These are phyloP conservation scores for Xylocampa areola DNA, from an alignment of 2,888 invertebrate species.

Conservation along the genomic window DNA sequence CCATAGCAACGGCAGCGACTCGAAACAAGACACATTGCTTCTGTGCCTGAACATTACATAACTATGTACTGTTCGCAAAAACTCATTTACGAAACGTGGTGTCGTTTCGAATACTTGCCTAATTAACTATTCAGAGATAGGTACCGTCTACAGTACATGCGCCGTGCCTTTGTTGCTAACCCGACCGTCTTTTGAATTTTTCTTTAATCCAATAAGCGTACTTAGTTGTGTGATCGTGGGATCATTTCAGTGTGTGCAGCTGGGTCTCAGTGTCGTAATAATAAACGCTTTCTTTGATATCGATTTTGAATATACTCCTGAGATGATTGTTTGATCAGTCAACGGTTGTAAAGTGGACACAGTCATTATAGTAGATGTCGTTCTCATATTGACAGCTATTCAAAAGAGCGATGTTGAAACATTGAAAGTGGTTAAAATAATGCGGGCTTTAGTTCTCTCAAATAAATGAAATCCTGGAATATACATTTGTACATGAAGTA, in stretches of 20 bases:
- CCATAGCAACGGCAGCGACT: constrained; percentile 50
- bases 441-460: constrained; percentile 4
- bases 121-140: constrained; percentile 69
- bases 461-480: constrained; percentile 40
- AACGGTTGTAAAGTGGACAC: background rate
- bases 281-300: constrained; percentile 7
- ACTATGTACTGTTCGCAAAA: constrained; percentile 56
- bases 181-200: constrained; percentile 22
- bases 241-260: constrained; percentile 42
- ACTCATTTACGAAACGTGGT: constrained; percentile 65
- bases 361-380: background rate
- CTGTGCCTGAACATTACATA: constrained; percentile 54
- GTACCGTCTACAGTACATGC: constrained; percentile 45
- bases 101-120: constrained; percentile 56
- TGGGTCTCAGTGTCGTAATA: constrained; percentile 16
- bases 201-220: constrained; percentile 40
- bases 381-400: constrained; percentile 5
- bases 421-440: constrained; percentile 18
- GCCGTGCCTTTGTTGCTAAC: constrained; percentile 19
- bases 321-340: background rate
- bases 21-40: constrained; percentile 53
- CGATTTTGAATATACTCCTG: constrained; percentile 6
- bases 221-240: constrained; percentile 22
- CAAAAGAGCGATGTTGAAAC: background rate
- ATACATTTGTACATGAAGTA: constrained; percentile 29